Base-by-base conservation (phyloP, 2,797 vertebrate genomes). In the Sus cebifrons region DNA sequence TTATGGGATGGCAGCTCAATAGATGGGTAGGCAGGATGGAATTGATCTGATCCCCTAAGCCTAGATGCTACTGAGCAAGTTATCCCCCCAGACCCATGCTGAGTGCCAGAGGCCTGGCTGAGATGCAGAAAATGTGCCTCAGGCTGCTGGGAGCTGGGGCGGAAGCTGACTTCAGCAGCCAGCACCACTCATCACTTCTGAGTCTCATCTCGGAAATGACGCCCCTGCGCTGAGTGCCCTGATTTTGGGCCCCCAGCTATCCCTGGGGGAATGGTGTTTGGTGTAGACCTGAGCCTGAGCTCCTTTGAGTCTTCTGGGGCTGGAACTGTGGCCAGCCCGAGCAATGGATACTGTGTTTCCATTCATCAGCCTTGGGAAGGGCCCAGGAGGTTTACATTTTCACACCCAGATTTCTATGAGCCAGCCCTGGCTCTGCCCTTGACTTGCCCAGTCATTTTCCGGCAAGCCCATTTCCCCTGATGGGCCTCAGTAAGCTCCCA, bases 1-100 rank as follows among this genome's bases (percentile, higher is more conserved):
- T 25, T 96, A 83, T 25, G 10, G 89, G 89, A 64, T 75, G 3
- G 18, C 0, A 8, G 75, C 89, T 96, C 91, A 96, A 40, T 91
- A 95, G 95, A 95, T 96, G 75, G 96, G 95, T 92, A 93, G 96
- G 91, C 93, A 93, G 93, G 95, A 95, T 81, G 71, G 49, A 92
- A 71, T 18, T 23, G 75, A 83, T 85, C 64, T 23, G 71, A 32
- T 4, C 14, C n/a, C 52, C 27, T 40, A 32, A 68, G 70, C 36
- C 29, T 60, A 27, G 16, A 11, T 8, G 29, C 54, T 52, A 27
- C 40, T 44, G 82, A 70, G 78, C 62, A 89, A 49, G 52, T 54
- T 16, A 52, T 87, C 54, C n/a, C 25, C 14, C 6, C 70, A 54
- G 25, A 23, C 2, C 10, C 2, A 17, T 11, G 9, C 17, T 23